Evolutionary conservation across 2,113 vertebrate genomes (phyloP), one percentile per base, ranked within the genome.

Genomic region (Rhinichthys klamathensis): DNA sequence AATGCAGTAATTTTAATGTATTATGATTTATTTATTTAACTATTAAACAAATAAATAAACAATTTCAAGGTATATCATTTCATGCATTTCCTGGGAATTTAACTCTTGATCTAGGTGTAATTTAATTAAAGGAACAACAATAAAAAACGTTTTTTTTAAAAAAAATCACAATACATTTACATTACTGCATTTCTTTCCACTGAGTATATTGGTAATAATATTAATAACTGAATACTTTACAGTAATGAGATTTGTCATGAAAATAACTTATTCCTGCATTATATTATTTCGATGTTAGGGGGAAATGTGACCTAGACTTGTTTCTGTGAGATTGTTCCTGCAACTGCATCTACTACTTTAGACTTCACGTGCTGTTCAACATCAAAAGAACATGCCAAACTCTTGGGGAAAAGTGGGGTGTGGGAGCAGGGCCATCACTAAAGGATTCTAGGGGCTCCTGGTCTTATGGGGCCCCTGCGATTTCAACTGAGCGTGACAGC

Each of bases 381-480:
- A 86, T 67, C 85, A 77, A 84, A 87, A 63, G 67, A 21, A 74
- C 25, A 32, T 49, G 41, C 63, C 74, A 79, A 79, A 80, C 25
- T 18, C 85, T 75, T 27, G 51, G 54, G 74, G 27, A 11, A 23
- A 81, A 23, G 61, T 58, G 15, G 38, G 18, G 23, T 51, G 49
- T 51, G 49, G 49, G 49, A 51, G 49, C 51, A 54, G 51, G 51
- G 16, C 18, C 51, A 16, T 54, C 16, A 0, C 51, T 21, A 54
- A 54, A 54, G 51, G 6, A 51, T 51, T 51, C 13, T 51, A 51
- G 4, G 49, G 49, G 49, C 49, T 51, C 49, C 4, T 16, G 49
- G 49, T 15, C 49, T 51, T 51, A 16, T 13, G 13, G 49, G 13
- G 49, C 13, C 4, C 49, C 49, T 51, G 54, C 6, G 1, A 18